Base-by-base conservation (phyloP, 2,888 invertebrate genomes). In the Cerastis rubricosa region DNA sequence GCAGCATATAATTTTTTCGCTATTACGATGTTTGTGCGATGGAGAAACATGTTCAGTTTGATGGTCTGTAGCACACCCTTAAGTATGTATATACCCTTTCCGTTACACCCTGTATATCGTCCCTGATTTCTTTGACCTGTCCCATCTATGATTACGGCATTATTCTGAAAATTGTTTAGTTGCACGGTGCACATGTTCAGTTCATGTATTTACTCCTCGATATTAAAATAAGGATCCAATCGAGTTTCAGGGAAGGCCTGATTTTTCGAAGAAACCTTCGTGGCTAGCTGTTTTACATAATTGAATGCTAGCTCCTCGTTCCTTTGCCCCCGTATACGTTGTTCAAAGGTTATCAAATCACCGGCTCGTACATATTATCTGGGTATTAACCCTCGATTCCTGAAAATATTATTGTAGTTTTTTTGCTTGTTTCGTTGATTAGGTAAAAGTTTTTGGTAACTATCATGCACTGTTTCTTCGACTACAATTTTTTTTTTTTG, bases 171-270 rank as follows among this genome's bases (percentile, higher is more conserved):
- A 72, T 17, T 29, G 40, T 59, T 54, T 14, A 12, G 14, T n/a
- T 54, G 29, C 57, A 35, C 45, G 49, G 4, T 25, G 14, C 22
- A n/a, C 59, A 11, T 63, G 19, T n/a, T 67, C 47, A 40, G 2
- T 19, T 49, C 59, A 47, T 40, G 49, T 54, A 57, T 54, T 59
- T 64, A 49, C 17, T 75, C n/a, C 57, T 45, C 22, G n/a, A 72
- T 70, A 84, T 76, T 71, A 64, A 76, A 84, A 83, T 73, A 64
- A 49, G 63, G 67, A 72, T 76, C 59, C 45, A 76, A 85, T 85
- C 72, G 54, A 47, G 70, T 4, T 67, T 85, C 78, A 51, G 9
- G 40, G 73, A 85, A 84, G 12, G 40, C 71, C 75, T 25, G 63
- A 73, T 83, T 78, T 71, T 71, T 74, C 59, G 61, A 57, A 51